Percentiles rank a stretch among this genome's conserved stretches.
phyloP scores from a whole-genome alignment of 2,797 vertebrate species.

The Pseudomugil tenellus region DNA sequence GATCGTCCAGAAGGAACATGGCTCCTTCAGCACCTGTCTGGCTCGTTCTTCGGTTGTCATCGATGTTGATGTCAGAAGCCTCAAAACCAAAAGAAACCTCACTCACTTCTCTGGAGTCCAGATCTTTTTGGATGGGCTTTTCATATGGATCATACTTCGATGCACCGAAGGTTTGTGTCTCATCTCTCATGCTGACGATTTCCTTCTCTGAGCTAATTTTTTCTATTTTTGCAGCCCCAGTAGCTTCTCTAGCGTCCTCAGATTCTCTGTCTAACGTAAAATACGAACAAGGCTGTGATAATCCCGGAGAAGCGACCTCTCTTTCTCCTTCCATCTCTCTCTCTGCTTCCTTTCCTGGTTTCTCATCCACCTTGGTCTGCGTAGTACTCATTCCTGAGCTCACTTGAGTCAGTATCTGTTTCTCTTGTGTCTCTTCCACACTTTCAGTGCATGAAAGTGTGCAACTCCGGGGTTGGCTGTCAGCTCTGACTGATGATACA shows the following conservation, averaged over 20 bases:
- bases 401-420: slow-evolving; percentile 18
- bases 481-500: slow-evolving; percentile 51
- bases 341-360: slow-evolving; percentile 75
- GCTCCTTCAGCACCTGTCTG: slow-evolving; percentile 66
- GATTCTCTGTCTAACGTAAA: slow-evolving; percentile 72
- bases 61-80: slow-evolving; percentile 62
- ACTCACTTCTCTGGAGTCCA: slow-evolving; percentile 60
- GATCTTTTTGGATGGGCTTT: slow-evolving; percentile 77
- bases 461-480: slow-evolving; percentile 60
- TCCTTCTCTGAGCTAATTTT: slow-evolving; percentile 51
- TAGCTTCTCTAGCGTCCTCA: slow-evolving; percentile 10
- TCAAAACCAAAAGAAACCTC: slow-evolving; percentile 59
- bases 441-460: slow-evolving; percentile 64
- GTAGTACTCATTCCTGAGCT: slow-evolving; percentile 36
- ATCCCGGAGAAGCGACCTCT: slow-evolving; percentile 74
- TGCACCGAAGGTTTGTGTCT: slow-evolving; percentile 65
- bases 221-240: slow-evolving; percentile 45
- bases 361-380: slow-evolving; percentile 57
- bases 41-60: slow-evolving; percentile 76
- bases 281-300: slow-evolving; percentile 73
- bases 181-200: slow-evolving; percentile 45
- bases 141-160: slow-evolving; percentile 84
- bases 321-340: slow-evolving; percentile 79
- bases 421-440: slow-evolving; percentile 62
- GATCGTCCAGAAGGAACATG: slow-evolving; percentile 70